Conservation (phyloP, 2,113 vertebrate genomes). For the Peromyscus leucopus region DNA sequence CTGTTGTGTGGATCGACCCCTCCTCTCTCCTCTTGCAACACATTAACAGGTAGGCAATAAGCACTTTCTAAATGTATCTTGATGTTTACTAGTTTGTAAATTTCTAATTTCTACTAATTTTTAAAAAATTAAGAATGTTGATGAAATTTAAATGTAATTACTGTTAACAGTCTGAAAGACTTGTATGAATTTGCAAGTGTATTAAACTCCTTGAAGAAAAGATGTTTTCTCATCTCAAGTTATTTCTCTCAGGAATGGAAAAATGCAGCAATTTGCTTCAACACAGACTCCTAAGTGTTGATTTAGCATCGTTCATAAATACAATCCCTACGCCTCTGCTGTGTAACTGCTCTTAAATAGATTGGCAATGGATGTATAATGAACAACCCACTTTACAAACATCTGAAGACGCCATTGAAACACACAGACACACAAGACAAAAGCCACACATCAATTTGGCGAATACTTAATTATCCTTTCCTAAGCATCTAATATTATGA, state of each 20-base stretch:
- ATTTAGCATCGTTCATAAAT: conserved; percentile 50
- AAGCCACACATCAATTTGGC: background rate
- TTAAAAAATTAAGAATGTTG: conserved; percentile 24
- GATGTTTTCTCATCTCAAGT: conserved; percentile 37
- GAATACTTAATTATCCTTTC: conserved; percentile 65
- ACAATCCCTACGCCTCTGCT: conserved; percentile 7
- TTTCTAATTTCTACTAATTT: conserved; percentile 48
- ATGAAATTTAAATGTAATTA: conserved; percentile 55
- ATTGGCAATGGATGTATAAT: conserved; percentile 7
- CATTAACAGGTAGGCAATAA: background rate
- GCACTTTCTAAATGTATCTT: background rate
- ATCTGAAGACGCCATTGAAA: conserved; percentile 61
- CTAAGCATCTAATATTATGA: background rate
- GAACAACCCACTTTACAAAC: conserved; percentile 5
- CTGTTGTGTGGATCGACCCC: background rate
- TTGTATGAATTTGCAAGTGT: conserved; percentile 52
- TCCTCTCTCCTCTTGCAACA: background rate
- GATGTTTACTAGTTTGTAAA: background rate
- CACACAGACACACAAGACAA: background rate
- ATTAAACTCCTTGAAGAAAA: conserved; percentile 46
- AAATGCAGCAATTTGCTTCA: conserved; percentile 34
- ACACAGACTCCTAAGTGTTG: conserved; percentile 38
- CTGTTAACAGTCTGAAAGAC: conserved; percentile 5
- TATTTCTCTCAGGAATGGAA: conserved; percentile 40
- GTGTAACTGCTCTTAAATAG: conserved; percentile 58